Percentiles rank a stretch among this genome's conserved stretches.
These are phyloP conservation scores for Lytechinus variegatus DNA, from an alignment of 35 echinoderm and acorn worm species.

Conservation along the genomic window DNA sequence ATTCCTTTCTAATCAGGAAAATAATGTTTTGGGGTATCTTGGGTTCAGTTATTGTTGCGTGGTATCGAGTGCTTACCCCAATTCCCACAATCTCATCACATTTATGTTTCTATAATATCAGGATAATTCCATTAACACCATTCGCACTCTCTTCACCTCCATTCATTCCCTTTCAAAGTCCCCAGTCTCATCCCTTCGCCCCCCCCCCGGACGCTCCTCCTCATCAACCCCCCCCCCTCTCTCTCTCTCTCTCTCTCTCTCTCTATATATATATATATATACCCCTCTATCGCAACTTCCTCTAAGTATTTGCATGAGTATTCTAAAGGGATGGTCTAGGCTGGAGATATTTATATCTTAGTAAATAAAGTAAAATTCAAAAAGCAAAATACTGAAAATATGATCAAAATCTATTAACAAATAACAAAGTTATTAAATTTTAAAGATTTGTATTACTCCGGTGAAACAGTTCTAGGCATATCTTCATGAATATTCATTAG, in stretches of 20 bases:
- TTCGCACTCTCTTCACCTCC: background rate
- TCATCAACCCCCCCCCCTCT: background rate
- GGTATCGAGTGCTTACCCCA: background rate
- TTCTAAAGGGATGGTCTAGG: too few relatives aligned
- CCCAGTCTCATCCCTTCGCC: background rate
- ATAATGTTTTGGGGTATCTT: background rate
- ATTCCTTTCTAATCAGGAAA: constrained; percentile 19
- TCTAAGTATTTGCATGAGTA: too few relatives aligned
- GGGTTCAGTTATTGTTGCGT: background rate
- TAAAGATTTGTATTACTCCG: too few relatives aligned
- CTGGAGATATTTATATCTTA: too few relatives aligned
- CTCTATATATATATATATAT: too few relatives aligned
- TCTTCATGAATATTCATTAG: too few relatives aligned
- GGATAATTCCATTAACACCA: background rate
- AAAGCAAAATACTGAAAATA: too few relatives aligned
- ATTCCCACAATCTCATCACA: background rate
- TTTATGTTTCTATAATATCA: background rate
- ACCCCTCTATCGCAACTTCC: too few relatives aligned
- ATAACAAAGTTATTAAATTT: too few relatives aligned
- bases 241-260: background rate
- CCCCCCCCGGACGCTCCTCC: background rate
- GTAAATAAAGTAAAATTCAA: too few relatives aligned
- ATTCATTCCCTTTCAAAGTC: background rate
- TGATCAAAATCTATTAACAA: too few relatives aligned
- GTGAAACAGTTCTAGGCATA: too few relatives aligned